Evolutionary conservation across 53 echinoderm and acorn worm species (phyloP).

Genomic region (Actinopyga echinites): DNA sequence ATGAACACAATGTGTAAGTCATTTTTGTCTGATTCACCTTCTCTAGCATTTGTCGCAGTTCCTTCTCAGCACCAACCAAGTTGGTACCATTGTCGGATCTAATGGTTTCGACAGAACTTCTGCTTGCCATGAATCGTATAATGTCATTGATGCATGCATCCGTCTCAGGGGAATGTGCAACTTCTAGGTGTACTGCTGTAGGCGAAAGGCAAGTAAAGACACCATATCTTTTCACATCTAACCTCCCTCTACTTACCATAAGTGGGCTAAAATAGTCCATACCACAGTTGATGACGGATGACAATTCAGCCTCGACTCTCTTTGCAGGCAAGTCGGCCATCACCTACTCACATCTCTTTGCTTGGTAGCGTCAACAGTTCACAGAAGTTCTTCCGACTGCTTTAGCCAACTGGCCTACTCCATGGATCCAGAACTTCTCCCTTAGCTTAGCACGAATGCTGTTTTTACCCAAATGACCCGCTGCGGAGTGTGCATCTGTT

Average conservation of each 20-base stretch:
- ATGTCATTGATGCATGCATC: conserved; percentile 54
- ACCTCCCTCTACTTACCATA: conserved; percentile 60
- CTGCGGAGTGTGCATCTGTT: conserved; percentile 35
- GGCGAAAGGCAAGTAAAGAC: conserved; percentile 59
- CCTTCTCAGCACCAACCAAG: conserved; percentile 60
- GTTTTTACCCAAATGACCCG: conserved; percentile 55
- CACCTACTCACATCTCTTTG: conserved; percentile 50
- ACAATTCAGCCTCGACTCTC: conserved; percentile 48
- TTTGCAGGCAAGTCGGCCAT: conserved; percentile 62
- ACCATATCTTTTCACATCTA: conserved; percentile 55
- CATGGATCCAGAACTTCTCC: conserved; percentile 52
- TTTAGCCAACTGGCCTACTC: conserved; percentile 34
- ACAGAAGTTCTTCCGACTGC: conserved; percentile 46
- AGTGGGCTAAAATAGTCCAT: conserved; percentile 65
- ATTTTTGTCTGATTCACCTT: conserved; percentile 52
- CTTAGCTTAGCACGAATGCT: conserved; percentile 25
- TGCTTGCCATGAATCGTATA: conserved; percentile 54
- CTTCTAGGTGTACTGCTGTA: conserved; percentile 61
- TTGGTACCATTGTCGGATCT: conserved; percentile 63
- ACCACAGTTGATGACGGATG: conserved; percentile 56
- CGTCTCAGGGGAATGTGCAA: conserved; percentile 54
- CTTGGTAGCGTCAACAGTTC: conserved; percentile 42
- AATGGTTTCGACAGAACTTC: conserved; percentile 50
- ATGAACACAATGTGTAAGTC: conserved; percentile 27
- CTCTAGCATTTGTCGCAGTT: conserved; percentile 43